These are phyloP conservation scores for Bellardia bayeri DNA, from an alignment of 2,888 invertebrate species.

Conservation along the genomic window DNA sequence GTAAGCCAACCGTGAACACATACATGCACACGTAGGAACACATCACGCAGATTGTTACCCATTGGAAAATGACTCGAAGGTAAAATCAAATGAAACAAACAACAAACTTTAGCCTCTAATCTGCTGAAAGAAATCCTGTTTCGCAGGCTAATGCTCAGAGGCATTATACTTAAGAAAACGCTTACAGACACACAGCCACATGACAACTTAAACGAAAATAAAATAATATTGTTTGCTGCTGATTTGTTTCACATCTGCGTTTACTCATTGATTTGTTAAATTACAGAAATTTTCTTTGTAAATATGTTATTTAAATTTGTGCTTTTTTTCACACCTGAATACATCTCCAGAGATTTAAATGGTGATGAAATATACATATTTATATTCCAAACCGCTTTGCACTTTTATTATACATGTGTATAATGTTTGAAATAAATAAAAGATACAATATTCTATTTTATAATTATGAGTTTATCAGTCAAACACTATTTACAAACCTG, in stretches of 20 bases:
- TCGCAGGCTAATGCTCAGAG: constrained; percentile 54
- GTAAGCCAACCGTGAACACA: not conserved
- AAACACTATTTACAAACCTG: too few relatives aligned
- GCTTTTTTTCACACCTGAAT: not conserved
- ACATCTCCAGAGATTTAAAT: not conserved
- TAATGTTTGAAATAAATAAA: not conserved
- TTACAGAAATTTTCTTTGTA: constrained; percentile 8
- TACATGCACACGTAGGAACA: not conserved
- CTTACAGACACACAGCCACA: constrained; percentile 5
- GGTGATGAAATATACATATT: too few relatives aligned
- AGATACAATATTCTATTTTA: too few relatives aligned
- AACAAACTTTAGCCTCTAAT: constrained; percentile 55
- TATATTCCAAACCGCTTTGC: too few relatives aligned
- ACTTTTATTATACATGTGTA: too few relatives aligned
- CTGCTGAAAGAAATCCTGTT: constrained; percentile 58
- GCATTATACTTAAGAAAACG: constrained; percentile 40
- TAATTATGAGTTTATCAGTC: too few relatives aligned
- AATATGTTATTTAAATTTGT: not conserved
- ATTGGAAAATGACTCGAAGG: constrained; percentile 50
- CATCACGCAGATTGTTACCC: constrained; percentile 33
- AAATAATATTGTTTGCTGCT: constrained; percentile 6
- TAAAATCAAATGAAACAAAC: constrained; percentile 45
- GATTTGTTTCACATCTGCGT: constrained; percentile 1
- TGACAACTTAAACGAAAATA: not conserved
- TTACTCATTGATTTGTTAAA: constrained; percentile 41